Base-by-base conservation (phyloP, 2,113 vertebrate genomes). In the Eclectus roratus region DNA sequence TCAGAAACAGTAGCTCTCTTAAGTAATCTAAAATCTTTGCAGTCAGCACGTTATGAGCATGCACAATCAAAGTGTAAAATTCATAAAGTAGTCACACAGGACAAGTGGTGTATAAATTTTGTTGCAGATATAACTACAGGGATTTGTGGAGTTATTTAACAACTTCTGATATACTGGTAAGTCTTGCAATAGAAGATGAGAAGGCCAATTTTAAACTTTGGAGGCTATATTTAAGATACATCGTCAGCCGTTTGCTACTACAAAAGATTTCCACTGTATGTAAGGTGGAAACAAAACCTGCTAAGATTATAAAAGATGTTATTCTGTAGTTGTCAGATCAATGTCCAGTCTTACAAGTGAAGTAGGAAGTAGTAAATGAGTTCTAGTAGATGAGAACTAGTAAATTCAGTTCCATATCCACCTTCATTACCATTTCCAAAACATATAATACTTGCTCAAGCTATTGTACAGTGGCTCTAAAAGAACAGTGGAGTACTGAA, bases 31-130 rank as follows among this genome's bases (percentile, higher is more conserved):
- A 91, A 93, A 86, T 68, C 53, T 84, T 56, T 37, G 16, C 46
- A 87, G 78, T 88, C 77, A 92, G 79, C 24, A 3, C 56, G 89
- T 86, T 49, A 71, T 58, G 24, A 84, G 11, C 64, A 84, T 41
- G 68, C 91, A 80, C 55, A 85, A 65, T 79, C 81, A 77, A 81
- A 91, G 64, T 41, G 39, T 41, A 88, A 88, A 93, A 91, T 84
- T 88, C 71, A 91, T 78, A 88, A 73, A 78, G 29, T 72, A 96
- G 76, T 92, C 82, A 87, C 69, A 91, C 7, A 89, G 56, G 60
- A 90, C 28, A 92, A 92, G 37, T 81, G 28, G 9, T 4, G 1
- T 76, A 72, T 65, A 88, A 91, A 88, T 94, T 84, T 68, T 89
- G 13, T 81, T 69, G 24, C 17, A 83, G 86, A 79, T 87, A 81